Evolutionary conservation across 2,113 vertebrate genomes (phyloP), one percentile per base, ranked within the genome.

Genomic region (Hiodon alosoides): DNA sequence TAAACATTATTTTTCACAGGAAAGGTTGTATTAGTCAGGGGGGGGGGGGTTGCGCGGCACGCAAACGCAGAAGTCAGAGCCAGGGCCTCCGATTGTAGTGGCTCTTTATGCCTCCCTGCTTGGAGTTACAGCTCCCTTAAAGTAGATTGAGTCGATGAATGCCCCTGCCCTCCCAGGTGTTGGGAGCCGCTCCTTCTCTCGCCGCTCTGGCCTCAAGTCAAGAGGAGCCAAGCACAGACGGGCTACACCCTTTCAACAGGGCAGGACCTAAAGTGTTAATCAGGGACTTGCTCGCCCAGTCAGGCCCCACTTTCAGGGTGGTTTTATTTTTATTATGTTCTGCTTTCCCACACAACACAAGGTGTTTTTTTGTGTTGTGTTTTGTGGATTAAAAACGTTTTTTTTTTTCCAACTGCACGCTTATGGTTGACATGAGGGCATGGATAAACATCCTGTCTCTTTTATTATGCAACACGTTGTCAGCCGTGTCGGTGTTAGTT

Each of bases 1-100:
- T 88, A 87, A 89, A 87, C 83, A 87, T 85, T 80, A 81, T 83
- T 86, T 86, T 86, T 83, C 74, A 72, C 79, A 78, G 86, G 84
- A 85, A 81, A 82, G 81, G 59, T 71, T 17, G 5, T 76, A 61
- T 70, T 47, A 69, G 53, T 64, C 51, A 13, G 58, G 16, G 16
- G 13, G 67, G 53, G 67, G 50, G 7, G 50, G 14, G 67, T n/a
- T 57, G 54, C 57, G 57, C 71, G 31, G 31, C 62, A 57, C 7
- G 54, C 67, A 69, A 76, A 64, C 68, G 47, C 47, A 13, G 17
- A 5, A 17, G 58, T 71, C 57, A 7, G 47, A 62, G 59, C 1
- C 74, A 52, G 67, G 14, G 13, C 67, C 14, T 62, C 17, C 48
- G 7, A 67, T 65, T 60, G 16, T 57, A 54, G 60, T 8, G 14